Conservation (phyloP, 2,797 vertebrate species). For the Acanthornis magna region DNA sequence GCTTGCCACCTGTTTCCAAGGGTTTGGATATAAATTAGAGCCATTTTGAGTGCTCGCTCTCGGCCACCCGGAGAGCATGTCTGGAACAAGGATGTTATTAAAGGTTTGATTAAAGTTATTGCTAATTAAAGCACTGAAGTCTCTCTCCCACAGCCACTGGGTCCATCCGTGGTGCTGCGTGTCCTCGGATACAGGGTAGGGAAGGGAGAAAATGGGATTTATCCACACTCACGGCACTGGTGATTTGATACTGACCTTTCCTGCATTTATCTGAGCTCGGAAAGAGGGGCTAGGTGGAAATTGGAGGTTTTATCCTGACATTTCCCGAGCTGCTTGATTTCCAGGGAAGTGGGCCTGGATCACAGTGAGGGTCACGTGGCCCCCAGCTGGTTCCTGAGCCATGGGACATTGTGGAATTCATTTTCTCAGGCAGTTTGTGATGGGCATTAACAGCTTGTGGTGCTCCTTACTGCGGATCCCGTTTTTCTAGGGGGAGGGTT, state of each 20-base stretch:
- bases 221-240: fast-evolving
- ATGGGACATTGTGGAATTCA: fast-evolving
- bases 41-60: background rate
- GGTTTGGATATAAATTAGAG: background rate
- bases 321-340: background rate
- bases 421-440: fast-evolving
- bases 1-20: background rate
- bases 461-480: background rate
- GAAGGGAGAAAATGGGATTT: background rate
- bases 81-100: background rate
- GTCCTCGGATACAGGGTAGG: fast-evolving
- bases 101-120: background rate
- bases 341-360: background rate
- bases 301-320: background rate
- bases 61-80: background rate
- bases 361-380: fast-evolving
- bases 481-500: fast-evolving
- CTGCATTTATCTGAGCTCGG: fast-evolving
- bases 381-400: background rate
- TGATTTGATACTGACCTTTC: background rate
- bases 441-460: fast-evolving
- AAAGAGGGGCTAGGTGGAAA: background rate
- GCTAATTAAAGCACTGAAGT: background rate
- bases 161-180: fast-evolving
- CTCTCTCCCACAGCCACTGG: fast-evolving